Conservation (phyloP, 1,140 invertebrate species). For the Drosophila aff. region DNA sequence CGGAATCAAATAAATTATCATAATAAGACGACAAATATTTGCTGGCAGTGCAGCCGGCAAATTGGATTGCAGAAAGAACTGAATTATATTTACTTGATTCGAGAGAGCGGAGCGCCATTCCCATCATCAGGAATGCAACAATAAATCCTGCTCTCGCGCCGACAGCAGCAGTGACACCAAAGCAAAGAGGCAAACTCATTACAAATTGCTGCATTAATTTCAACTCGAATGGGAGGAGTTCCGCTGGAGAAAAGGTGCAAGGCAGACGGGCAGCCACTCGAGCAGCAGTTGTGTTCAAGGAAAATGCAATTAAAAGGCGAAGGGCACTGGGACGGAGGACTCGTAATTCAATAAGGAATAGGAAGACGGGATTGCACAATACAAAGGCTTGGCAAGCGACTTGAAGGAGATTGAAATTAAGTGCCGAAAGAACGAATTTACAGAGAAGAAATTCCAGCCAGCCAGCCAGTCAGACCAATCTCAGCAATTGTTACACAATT, state of each 20-base stretch:
- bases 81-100: slow-evolving; percentile 42
- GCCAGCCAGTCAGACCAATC: background rate
- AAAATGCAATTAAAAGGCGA: slow-evolving; percentile 78
- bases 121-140: slow-evolving; percentile 58
- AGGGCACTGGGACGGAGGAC: slow-evolving; percentile 28
- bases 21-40: slow-evolving; percentile 69
- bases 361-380: slow-evolving; percentile 53
- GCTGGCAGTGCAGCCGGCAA: slow-evolving; percentile 47
- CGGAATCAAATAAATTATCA: slow-evolving; percentile 70
- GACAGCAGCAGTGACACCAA: slow-evolving; percentile 39
- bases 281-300: slow-evolving; percentile 65
- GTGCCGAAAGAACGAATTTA: slow-evolving; percentile 59
- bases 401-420: slow-evolving; percentile 63
- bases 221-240: slow-evolving; percentile 58
- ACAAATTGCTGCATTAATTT: slow-evolving; percentile 83
- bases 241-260: slow-evolving; percentile 15
- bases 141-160: slow-evolving; percentile 61
- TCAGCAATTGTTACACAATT: background rate
- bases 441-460: slow-evolving; percentile 8
- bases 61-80: slow-evolving; percentile 32
- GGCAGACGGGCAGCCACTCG: slow-evolving; percentile 34
- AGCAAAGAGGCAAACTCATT: slow-evolving; percentile 72
- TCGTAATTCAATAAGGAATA: slow-evolving; percentile 76
- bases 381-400: slow-evolving; percentile 57
- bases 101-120: slow-evolving; percentile 5